Conservation (phyloP, 1,140 invertebrate species). For the Pseudomyrmex pallidus region DNA sequence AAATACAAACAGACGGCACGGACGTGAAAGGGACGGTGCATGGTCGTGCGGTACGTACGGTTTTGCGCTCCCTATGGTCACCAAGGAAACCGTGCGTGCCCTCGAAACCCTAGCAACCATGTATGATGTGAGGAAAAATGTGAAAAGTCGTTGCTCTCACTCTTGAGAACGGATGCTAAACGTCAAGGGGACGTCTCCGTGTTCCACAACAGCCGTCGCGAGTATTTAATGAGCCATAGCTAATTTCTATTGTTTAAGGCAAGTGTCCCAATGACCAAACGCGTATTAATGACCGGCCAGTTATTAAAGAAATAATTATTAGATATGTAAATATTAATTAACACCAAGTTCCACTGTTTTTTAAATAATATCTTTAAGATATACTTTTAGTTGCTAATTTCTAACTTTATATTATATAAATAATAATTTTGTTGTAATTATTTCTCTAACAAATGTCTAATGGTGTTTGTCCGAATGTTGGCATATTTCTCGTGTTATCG, state of each 20-base stretch:
- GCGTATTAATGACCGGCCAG: no score
- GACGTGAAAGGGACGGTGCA: slow-evolving; percentile 60
- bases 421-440: no score
- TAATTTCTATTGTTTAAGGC: slow-evolving; percentile 36
- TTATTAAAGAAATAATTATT: not conserved
- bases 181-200: slow-evolving; percentile 78
- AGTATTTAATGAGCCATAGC: slow-evolving; percentile 22
- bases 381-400: no score
- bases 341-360: not conserved
- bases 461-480: no score
- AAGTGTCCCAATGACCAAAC: no score
- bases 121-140: slow-evolving; percentile 59
- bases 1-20: slow-evolving; percentile 82
- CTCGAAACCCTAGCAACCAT: slow-evolving; percentile 60
- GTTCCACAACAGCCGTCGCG: slow-evolving; percentile 43
- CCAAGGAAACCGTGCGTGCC: slow-evolving; percentile 81
- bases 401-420: no score
- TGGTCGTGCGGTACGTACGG: slow-evolving; percentile 52
- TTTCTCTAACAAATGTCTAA: no score
- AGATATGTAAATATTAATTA: not conserved
- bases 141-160: slow-evolving; percentile 57
- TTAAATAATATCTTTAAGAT: no score
- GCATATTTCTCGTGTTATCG: no score
- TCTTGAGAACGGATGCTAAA: slow-evolving; percentile 75
- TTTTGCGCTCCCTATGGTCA: slow-evolving; percentile 78